phyloP scores from a whole-genome alignment of 2,797 vertebrate species.

The Arnoldichthys spilopterus region DNA sequence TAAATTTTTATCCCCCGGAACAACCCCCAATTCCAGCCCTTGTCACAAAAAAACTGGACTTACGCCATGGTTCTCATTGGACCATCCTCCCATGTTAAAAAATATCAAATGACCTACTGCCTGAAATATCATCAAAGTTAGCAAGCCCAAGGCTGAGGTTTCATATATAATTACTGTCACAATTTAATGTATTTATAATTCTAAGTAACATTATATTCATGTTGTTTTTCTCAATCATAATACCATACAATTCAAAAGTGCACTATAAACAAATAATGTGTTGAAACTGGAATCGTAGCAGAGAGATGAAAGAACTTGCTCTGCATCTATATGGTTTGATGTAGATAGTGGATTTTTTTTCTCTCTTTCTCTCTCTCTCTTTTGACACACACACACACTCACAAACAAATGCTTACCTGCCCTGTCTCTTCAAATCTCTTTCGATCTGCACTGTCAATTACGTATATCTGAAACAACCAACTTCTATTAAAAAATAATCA shows the following conservation, averaged over 20 bases:
- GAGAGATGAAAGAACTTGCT: neutral
- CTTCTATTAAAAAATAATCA: neutral
- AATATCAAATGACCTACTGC: too few species aligned
- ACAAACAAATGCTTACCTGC: constrained; percentile 79
- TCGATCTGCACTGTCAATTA: constrained; percentile 98
- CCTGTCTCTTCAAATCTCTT: constrained; percentile 98
- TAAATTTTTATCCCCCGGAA: too few species aligned
- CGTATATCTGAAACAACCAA: constrained; percentile 89
- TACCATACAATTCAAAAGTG: neutral
- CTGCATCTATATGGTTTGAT: neutral
- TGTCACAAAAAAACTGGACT: too few species aligned
- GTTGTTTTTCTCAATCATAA: neutral
- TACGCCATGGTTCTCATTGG: too few species aligned
- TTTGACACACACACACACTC: too few species aligned
- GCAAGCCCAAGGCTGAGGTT: neutral
- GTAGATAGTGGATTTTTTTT: neutral
- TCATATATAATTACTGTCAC: too few species aligned
- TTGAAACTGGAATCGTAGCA: neutral
- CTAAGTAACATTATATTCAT: neutral
- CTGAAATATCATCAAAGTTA: too few species aligned
- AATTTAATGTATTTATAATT: neutral
- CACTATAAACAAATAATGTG: neutral
- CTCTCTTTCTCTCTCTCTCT: neutral
- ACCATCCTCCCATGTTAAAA: too few species aligned
- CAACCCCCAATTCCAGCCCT: too few species aligned